Base-by-base conservation (phyloP, 2,113 vertebrate species). In the Callionymus lyra region DNA sequence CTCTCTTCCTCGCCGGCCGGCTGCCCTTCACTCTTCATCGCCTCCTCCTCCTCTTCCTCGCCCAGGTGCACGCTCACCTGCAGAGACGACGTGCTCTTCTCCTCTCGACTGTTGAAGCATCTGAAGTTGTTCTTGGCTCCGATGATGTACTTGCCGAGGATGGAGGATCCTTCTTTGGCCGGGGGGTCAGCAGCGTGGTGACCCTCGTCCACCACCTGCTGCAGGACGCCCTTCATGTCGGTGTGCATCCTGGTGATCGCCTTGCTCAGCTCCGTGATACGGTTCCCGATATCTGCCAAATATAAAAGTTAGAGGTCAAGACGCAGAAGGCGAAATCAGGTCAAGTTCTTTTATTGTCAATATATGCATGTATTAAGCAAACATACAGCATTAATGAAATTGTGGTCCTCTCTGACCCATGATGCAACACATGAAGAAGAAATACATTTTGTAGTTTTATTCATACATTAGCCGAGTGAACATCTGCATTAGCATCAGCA, bases 231-330 rank as follows among this genome's bases (percentile, higher is more conserved):
- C 15, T 88, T 88, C 41, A 90, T 79, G 14, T 94, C 86, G 0
- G 31, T 44, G 51, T 92, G 87, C 12, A 91, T 82, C 41, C 82
- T 79, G 35, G 47, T 13, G 9, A 92, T 76, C 0, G 82, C 84
- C 75, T 91, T 91, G 68, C 68, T 88, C 41, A 94, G 75, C 71
- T 88, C 86, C 4, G 89, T 93, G 74, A 93, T 83, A 14, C 89
- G 83, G 71, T 91, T 93, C 1, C 90, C 90, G 12, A 92, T 73
- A 50, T 90, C 88, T 90, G 62, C 9, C 21, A 27, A 4, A 27
- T 27, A 4, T 27, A 8, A 27, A 27, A 8, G 8, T 27, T 8
- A 27, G 21, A n/a, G 21, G 21, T 8, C 21, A 5, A 5, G 4
- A 27, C 4, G 21, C 21, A 27, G 21, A 27, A 4, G 21, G 21